Base-by-base conservation (phyloP, 2,113 vertebrate genomes). In the Oryzias javanicus region DNA sequence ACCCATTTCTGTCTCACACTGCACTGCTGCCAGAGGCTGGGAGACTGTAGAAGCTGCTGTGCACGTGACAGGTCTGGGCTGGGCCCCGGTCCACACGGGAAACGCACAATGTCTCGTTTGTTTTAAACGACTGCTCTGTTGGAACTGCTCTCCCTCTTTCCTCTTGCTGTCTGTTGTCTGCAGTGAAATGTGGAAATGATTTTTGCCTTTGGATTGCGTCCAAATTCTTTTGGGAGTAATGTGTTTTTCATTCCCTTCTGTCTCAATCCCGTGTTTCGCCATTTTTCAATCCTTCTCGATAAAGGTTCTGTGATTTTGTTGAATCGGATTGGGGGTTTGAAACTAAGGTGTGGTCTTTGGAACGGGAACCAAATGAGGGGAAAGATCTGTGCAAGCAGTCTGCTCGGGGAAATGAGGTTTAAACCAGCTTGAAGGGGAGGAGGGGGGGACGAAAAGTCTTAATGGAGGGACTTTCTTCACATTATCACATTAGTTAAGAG, bases 141-240 rank as follows among this genome's bases (percentile, higher is more conserved):
- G 84, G 86, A 89, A 68, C 74, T 45, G 64, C 52, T 72, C 76
- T 72, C 73, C 44, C 47, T 71, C 60, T 85, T 86, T 87, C 80
- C 84, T 85, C 87, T 79, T 65, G 48, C 82, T 86, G 74, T 88
- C 80, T 78, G 84, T 90, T 89, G 89, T 82, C 82, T 90, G 74
- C 89, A 83, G 77, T 83, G 84, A 92, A 93, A 93, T 90, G 89
- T 94, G 92, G 89, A 92, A 93, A 89, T 90, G 89, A 93, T 93
- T 92, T 94, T 91, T 90, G 79, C 83, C 44, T 79, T 89, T 93
- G 91, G 91, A 89, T 69, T 71, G 4, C 20, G 64, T 83, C 90
- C 87, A 82, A 83, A 83, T 76, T 62, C 81, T 90, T 92, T 91
- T 89, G 86, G 84, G 88, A 91, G 82, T 75, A 87, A 87, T 80